phyloP scores from a whole-genome alignment of 2,113 vertebrate genomes.

The Choloepus hoffmanni region DNA sequence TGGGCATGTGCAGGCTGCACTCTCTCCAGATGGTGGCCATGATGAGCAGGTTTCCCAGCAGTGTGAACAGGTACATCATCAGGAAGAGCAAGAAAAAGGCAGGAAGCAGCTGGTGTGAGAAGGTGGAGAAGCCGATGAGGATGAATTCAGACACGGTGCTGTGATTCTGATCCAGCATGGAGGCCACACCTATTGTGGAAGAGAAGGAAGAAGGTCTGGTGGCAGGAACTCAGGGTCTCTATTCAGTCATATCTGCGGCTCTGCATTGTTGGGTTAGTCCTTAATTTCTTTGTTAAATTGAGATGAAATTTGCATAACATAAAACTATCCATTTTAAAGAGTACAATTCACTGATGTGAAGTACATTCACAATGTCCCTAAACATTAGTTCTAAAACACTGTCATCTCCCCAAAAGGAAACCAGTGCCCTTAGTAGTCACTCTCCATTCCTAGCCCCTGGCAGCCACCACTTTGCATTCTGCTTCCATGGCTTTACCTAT shows the following conservation, averaged over 20 bases:
- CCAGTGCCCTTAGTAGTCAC: no score
- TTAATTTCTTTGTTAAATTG: background rate
- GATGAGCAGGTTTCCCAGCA: constrained; percentile 71
- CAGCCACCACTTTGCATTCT: no score
- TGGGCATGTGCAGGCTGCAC: constrained; percentile 20
- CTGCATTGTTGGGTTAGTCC: background rate
- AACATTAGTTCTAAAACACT: no score
- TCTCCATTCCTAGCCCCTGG: no score
- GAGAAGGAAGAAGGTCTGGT: background rate
- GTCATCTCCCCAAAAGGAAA: no score
- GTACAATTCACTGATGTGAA: no score
- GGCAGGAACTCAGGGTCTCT: background rate
- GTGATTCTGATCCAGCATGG: background rate
- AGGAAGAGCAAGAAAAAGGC: constrained; percentile 37
- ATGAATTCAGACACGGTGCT: constrained; percentile 37
- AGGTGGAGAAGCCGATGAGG: constrained; percentile 58
- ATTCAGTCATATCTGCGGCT: background rate
- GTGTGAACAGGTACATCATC: constrained; percentile 51
- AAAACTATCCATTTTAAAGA: no score
- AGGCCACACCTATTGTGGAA: background rate
- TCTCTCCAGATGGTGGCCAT: constrained; percentile 39
- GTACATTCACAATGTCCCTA: no score
- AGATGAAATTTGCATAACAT: no score
- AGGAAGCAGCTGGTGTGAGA: background rate
- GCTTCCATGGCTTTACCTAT: no score